Base-by-base conservation (phyloP, 1,140 invertebrate species). In the Nasonia longicornis region DNA sequence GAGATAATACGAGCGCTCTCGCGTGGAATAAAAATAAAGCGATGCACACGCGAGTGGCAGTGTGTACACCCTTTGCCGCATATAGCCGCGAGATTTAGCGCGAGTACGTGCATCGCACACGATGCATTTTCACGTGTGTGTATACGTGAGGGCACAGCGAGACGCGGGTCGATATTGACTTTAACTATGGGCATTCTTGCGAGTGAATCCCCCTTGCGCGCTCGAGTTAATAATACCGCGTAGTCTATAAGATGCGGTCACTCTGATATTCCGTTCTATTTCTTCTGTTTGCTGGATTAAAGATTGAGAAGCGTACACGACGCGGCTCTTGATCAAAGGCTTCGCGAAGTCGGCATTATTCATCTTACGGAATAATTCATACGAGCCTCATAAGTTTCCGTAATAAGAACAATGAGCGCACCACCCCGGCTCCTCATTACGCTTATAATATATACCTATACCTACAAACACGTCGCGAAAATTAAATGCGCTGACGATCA, bases 401-500 rank as follows among this genome's bases (percentile, higher is more conserved):
- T 42, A 42, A 42, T 42, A 42, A 42, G 38, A 42, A 42, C 6
- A 0, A 7, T 1, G 38, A 42, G 10, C 38, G 31, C 38, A 42
- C 10, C 38, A 11, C 7, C 38, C 38, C 6, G 26, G 26, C 26
- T 42, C 4, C 38, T 42, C 38, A 42, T 42, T 42, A 42, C 31
- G 4, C 26, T 26, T 26, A 26, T 38, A 8, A 1, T 42, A 42
- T 42, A 42, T 42, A 42, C 8, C 38, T 42, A 42, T 10, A 42
- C 1, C 6, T 42, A 42, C 26, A 8, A 8, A 38, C 38, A 42
- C 38, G 31, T 35, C 8, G 64, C 64, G 64, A 10, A 67, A 67
- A 67, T 29, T 26, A 67, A 67, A 67, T 31, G 66, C 66, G 52
- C 31, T 2, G 66, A 67, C 66, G 66, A 67, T 67, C 26, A 31